Evolutionary conservation across 1,140 invertebrate genomes (phyloP), one percentile per base, ranked within the genome.

Genomic region (Calliphora vicina): DNA sequence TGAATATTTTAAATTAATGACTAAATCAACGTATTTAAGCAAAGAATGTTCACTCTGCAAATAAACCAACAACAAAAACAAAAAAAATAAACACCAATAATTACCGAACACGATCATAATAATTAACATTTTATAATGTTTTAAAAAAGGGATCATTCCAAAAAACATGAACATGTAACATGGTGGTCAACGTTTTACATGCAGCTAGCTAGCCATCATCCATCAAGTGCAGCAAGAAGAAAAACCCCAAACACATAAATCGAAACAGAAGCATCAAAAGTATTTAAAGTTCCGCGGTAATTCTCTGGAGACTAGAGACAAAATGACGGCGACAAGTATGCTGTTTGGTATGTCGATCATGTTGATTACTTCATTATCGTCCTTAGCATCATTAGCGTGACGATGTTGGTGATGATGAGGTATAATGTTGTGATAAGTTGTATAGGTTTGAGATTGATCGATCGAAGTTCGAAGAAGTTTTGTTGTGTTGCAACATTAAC

Each of bases 241-340:
- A n/a, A n/a, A n/a, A n/a, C n/a, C n/a, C n/a, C n/a, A n/a, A 17
- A 61, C 1, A 17, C 50, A 57, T 10, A n/a, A 57, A 57, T 3
- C 8, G 8, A 67, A 67, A 67, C 61, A 67, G 20, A 23, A 67
- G n/a, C 25, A 67, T 23, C 6, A 23, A 23, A 73, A 15, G 2
- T 23, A 78, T 76, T 42, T 76, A 6, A 10, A 35, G 10, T 42
- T 78, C n/a, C 35, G 42, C 20, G 35, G 74, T 78, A 43, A 78
- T 78, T 45, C 74, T 78, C 74, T 25, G n/a, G 74, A 78, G 74
- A 78, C 74, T 25, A 78, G 35, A 78, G 74, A 78, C 74, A 78
- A 43, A 78, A 78, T 78, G 74, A 78, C 74, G 74, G 74, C 74
- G 74, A 78, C n/a, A 78, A 78, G 35, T 78, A 78, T 78, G 74